phyloP scores from a whole-genome alignment of 1,140 invertebrate genomes.

The Camponotus pennsylvanicus region DNA sequence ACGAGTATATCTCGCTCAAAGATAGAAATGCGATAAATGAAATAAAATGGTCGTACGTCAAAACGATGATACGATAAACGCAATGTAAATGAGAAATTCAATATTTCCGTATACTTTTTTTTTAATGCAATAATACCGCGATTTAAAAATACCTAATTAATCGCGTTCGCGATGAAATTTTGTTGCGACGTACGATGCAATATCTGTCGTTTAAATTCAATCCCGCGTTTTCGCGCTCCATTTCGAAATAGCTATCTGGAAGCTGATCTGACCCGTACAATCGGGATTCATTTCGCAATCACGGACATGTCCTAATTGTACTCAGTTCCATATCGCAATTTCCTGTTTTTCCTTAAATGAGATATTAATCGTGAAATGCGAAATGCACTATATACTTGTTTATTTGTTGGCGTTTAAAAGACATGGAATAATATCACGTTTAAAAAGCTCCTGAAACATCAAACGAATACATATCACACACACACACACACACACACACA shows the following conservation, averaged over 20 bases:
- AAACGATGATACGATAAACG: conserved; percentile 18
- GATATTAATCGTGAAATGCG: conserved; percentile 30
- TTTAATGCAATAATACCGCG: background rate
- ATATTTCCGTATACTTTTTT: background rate
- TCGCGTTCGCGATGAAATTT: conserved; percentile 18
- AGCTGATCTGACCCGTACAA: background rate
- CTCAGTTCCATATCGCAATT: conserved; percentile 31
- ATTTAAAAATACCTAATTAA: conserved; percentile 28
- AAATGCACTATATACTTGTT: background rate
- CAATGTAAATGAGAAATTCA: conserved; percentile 14
- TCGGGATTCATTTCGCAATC: conserved; percentile 40
- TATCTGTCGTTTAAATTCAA: conserved; percentile 37
- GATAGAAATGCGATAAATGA: conserved; percentile 55
- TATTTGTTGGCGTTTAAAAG: background rate
- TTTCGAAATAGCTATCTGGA: conserved; percentile 7
- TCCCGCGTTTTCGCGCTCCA: background rate
- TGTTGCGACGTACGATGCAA: background rate
- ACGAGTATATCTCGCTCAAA: conserved; percentile 31
- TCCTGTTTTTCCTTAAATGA: conserved; percentile 49
- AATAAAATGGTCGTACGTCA: background rate
- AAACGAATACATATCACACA: background rate
- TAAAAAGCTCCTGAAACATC: conserved; percentile 16
- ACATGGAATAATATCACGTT: conserved; percentile 42
- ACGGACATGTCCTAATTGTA: conserved; percentile 45
- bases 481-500: too few species aligned